A percentile compares a stretch with the other conserved stretches of the same genome.
Evolutionary conservation across 1,140 invertebrate species (phyloP).

Genomic region (Armadillidium nasatum): DNA sequence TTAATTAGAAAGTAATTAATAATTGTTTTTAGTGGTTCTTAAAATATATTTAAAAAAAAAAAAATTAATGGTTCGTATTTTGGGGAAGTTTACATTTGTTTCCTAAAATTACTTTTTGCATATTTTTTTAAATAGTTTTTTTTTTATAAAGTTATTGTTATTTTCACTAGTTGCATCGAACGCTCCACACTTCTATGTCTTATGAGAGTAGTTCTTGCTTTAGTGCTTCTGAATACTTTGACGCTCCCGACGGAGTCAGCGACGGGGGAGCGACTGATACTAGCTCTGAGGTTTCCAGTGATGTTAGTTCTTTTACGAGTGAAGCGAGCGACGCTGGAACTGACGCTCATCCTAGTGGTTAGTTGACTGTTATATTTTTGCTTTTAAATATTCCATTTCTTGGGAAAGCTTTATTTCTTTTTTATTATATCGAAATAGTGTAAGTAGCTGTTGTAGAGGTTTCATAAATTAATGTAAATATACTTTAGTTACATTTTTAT

Average conservation of each 20-base stretch:
- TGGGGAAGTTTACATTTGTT: neutral
- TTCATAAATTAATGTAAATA: no score
- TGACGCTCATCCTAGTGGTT: constrained; percentile 43
- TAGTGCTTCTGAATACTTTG: constrained; percentile 69
- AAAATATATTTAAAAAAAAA: no score
- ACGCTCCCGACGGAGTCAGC: constrained; percentile 54
- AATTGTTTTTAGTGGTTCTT: no score
- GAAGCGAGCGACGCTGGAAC: constrained; percentile 43
- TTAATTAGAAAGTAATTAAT: no score
- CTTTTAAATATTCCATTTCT: no score
- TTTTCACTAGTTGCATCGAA: constrained; percentile 42
- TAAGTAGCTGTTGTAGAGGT: no score
- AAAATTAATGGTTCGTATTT: neutral
- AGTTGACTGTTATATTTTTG: constrained; percentile 14
- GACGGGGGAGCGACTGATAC: constrained; percentile 37
- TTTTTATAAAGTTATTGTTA: neutral
- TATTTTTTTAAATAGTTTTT: constrained; percentile 34
- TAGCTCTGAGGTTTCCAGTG: constrained; percentile 40
- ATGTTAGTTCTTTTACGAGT: constrained; percentile 41
- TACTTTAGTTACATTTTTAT: no score
- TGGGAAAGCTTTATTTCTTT: no score
- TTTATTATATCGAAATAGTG: no score
- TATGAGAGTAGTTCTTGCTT: constrained; percentile 66
- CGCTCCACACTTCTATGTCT: constrained; percentile 61
- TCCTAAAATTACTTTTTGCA: neutral